phyloP scores from a whole-genome alignment of 2,888 invertebrate species.

The Nemotelus pantherinus region DNA sequence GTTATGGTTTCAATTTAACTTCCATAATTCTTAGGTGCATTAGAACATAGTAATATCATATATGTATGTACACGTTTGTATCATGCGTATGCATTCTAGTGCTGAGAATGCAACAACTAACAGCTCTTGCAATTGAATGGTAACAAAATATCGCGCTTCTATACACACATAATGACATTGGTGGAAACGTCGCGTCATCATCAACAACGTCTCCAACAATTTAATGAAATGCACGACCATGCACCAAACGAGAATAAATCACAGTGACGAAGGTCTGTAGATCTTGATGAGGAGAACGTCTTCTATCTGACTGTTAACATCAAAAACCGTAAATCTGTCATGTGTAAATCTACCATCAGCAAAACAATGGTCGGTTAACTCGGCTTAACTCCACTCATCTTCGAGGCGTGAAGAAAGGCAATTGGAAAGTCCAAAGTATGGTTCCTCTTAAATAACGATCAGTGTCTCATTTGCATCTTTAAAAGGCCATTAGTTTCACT shows the following conservation, averaged over 20 bases:
- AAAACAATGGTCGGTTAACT: conserved; percentile 38
- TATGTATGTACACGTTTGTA: no score
- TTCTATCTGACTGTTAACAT: conserved; percentile 4
- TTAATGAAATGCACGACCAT: conserved; percentile 28
- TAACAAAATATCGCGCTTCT: not conserved
- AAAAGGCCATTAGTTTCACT: conserved; percentile 36
- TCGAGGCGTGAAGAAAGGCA: conserved; percentile 9
- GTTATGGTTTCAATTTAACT: no score
- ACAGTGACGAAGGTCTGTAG: conserved; percentile 25
- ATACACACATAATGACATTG: not conserved
- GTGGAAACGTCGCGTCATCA: conserved; percentile 6
- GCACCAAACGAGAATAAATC: conserved; percentile 32
- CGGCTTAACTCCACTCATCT: not conserved
- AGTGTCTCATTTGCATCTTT: conserved; percentile 39
- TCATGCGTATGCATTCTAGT: no score
- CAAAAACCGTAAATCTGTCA: conserved; percentile 41
- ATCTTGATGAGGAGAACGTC: conserved; percentile 13
- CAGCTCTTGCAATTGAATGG: conserved; percentile 19
- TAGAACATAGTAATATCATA: no score
- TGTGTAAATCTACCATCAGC: conserved; percentile 14
- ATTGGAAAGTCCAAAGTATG: not conserved
- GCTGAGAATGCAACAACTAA: no score
- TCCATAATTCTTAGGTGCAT: no score
- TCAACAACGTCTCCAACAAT: conserved; percentile 1
- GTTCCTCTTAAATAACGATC: conserved; percentile 33